These are phyloP conservation scores for Dioctria linearis DNA, from an alignment of 2,888 invertebrate species.

Conservation along the genomic window DNA sequence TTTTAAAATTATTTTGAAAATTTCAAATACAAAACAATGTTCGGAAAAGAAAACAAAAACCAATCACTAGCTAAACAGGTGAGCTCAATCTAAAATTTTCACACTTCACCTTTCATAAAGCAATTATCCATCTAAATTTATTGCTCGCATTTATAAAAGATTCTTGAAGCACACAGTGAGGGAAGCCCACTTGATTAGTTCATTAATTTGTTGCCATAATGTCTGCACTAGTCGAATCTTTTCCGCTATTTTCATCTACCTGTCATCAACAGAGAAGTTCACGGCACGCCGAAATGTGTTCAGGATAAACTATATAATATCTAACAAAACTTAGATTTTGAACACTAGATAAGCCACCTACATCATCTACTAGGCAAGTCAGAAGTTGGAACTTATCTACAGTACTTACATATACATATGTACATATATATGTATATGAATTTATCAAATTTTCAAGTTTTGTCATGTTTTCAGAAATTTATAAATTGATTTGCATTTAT, in stretches of 20 bases:
- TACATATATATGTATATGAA: neutral
- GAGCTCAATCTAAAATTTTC: neutral
- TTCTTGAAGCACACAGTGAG: neutral
- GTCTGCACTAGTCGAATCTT: slow-evolving; percentile 10
- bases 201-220: slow-evolving; percentile 25
- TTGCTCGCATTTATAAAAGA: slow-evolving; percentile 15
- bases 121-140: slow-evolving; percentile 25
- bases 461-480: slow-evolving; percentile 2
- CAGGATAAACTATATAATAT: too few species aligned
- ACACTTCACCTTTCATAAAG: slow-evolving; percentile 11
- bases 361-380: neutral
- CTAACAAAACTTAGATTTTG: too few species aligned
- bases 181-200: slow-evolving; percentile 16
- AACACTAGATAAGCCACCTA: neutral
- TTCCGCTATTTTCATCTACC: slow-evolving; percentile 32
- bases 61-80: neutral
- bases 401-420: neutral
- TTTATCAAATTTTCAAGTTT: neutral
- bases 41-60: too few species aligned
- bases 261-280: neutral
- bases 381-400: too few species aligned
- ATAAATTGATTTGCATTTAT: slow-evolving; percentile 29
- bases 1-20: too few species aligned
- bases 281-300: too few species aligned
- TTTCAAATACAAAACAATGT: neutral